Evolutionary conservation across 2,888 invertebrate genomes (phyloP).

Genomic region (Vanessa cardui): DNA sequence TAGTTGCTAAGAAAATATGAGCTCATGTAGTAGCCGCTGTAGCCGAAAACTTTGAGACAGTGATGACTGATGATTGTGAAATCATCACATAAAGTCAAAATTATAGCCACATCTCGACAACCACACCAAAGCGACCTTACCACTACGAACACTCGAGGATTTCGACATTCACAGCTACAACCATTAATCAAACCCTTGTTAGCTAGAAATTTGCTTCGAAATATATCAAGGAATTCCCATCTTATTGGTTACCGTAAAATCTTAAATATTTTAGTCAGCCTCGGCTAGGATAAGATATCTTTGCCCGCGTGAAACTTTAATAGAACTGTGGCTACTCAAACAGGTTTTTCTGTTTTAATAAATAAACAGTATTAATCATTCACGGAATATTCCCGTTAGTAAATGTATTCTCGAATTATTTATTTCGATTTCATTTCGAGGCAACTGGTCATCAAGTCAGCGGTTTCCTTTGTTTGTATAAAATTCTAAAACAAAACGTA

Average conservation of each 20-base stretch:
- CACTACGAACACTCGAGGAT: constrained; percentile 37
- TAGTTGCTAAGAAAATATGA: no score
- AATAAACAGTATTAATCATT: background rate
- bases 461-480: no score
- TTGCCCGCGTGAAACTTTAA: constrained; percentile 23
- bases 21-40: no score
- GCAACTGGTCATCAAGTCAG: no score
- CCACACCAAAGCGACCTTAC: background rate
- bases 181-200: constrained; percentile 44
- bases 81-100: no score
- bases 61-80: no score
- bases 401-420: background rate
- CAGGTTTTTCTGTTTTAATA: constrained; percentile 11
- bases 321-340: constrained; percentile 19
- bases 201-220: constrained; percentile 39
- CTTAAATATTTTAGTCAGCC: constrained; percentile 20
- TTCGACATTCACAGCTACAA: constrained; percentile 39
- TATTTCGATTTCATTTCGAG: no score
- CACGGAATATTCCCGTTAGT: background rate
- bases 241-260: constrained; percentile 6
- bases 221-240: background rate
- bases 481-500: no score
- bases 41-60: no score
- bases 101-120: no score
- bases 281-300: constrained; percentile 13